phyloP scores from a whole-genome alignment of 53 echinoderm and acorn worm genomes.

The Holothuria scabra region DNA sequence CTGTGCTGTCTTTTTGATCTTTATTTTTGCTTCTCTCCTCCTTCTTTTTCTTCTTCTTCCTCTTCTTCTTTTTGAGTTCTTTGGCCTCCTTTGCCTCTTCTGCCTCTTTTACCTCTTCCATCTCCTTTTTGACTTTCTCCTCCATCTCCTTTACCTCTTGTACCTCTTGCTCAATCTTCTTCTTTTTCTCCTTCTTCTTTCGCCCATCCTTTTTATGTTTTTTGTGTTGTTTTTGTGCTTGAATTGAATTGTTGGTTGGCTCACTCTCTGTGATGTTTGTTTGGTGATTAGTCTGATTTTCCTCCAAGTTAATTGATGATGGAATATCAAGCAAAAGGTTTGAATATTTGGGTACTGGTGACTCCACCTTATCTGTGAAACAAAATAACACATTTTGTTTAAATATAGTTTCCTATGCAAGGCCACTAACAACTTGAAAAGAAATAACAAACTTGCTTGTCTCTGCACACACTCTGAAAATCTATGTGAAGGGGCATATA shows the following conservation, averaged over 20 bases:
- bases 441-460: too few species aligned
- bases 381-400: not conserved
- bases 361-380: not conserved
- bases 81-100: not conserved
- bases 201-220: too few species aligned
- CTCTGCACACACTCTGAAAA: too few species aligned
- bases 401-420: not conserved
- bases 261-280: too few species aligned
- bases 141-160: too few species aligned
- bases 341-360: not conserved
- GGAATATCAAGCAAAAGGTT: conserved; percentile 7
- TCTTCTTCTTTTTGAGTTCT: conserved; percentile 2
- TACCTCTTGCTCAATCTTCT: too few species aligned
- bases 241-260: too few species aligned
- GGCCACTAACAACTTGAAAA: too few species aligned
- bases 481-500: too few species aligned
- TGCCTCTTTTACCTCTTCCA: not conserved
- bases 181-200: too few species aligned
- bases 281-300: not conserved
- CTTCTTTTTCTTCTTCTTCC: conserved; percentile 13
- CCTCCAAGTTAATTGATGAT: not conserved
- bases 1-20: not conserved
- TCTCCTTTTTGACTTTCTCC: too few species aligned
- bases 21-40: conserved; percentile 4
- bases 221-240: too few species aligned